phyloP scores from a whole-genome alignment of 1,140 invertebrate genomes.

The Asobara japonica region DNA sequence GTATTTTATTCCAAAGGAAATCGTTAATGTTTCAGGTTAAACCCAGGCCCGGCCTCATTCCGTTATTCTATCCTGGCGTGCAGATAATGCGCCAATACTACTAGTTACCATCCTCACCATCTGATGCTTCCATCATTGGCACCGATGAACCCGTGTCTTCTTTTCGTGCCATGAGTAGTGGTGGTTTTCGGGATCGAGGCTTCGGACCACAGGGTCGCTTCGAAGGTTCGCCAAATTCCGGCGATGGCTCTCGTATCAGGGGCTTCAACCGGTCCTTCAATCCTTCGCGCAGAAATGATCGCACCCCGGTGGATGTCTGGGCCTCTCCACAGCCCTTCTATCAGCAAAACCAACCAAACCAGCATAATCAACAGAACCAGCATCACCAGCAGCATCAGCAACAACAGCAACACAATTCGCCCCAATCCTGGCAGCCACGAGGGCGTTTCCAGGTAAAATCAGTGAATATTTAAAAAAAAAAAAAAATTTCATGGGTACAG shows the following conservation, averaged over 20 bases:
- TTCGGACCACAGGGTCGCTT: conserved; percentile 44
- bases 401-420: not conserved
- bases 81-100: too few relatives aligned
- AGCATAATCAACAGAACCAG: not conserved
- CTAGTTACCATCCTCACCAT: too few relatives aligned
- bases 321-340: not conserved
- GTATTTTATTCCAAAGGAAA: too few relatives aligned
- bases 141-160: too few relatives aligned
- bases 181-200: conserved; percentile 47
- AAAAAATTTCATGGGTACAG: too few relatives aligned
- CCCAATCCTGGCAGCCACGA: not conserved
- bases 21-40: too few relatives aligned
- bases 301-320: not conserved
- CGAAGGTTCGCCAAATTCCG: conserved; percentile 26
- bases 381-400: not conserved
- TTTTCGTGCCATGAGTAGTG: conserved; percentile 52
- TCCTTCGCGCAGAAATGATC: not conserved
- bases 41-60: too few relatives aligned
- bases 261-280: not conserved
- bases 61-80: too few relatives aligned
- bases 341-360: not conserved
- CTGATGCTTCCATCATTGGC: too few relatives aligned
- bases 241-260: conserved; percentile 22
- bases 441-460: not conserved
- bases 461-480: too few relatives aligned